phyloP scores from a whole-genome alignment of 1,140 invertebrate genomes.

The Heliconius eleuchia region DNA sequence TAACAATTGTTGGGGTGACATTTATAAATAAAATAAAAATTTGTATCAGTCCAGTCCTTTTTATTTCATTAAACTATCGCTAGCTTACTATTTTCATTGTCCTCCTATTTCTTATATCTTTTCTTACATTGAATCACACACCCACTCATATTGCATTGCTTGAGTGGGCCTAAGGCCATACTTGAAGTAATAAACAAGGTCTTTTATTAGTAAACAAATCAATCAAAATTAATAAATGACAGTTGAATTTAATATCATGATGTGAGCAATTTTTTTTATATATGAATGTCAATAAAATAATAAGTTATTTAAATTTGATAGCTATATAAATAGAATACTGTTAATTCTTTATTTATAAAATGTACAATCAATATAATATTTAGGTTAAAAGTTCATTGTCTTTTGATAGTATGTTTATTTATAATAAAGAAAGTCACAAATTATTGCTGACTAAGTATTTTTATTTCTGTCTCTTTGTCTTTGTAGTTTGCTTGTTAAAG shows the following conservation, averaged over 20 bases:
- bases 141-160: slow-evolving; percentile 28
- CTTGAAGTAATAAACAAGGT: slow-evolving; percentile 2
- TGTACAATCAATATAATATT: not conserved
- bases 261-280: not conserved
- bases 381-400: not conserved
- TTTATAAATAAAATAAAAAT: no score
- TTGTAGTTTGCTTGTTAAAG: not conserved
- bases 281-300: not conserved
- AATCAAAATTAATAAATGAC: not conserved
- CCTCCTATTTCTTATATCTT: not conserved
- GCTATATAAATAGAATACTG: not conserved
- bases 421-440: not conserved
- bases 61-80: no score
- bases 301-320: not conserved
- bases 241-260: slow-evolving; percentile 15
- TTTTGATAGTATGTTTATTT: not conserved
- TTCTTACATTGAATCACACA: slow-evolving; percentile 23
- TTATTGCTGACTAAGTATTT: not conserved
- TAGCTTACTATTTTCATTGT: not conserved
- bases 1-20: no score
- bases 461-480: not conserved
- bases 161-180: not conserved
- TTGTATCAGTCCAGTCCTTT: no score
- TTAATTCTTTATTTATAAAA: not conserved
- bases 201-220: slow-evolving; percentile 5